These are phyloP conservation scores for Cacatua alba DNA, from an alignment of 2,113 vertebrate species.

Conservation along the genomic window DNA sequence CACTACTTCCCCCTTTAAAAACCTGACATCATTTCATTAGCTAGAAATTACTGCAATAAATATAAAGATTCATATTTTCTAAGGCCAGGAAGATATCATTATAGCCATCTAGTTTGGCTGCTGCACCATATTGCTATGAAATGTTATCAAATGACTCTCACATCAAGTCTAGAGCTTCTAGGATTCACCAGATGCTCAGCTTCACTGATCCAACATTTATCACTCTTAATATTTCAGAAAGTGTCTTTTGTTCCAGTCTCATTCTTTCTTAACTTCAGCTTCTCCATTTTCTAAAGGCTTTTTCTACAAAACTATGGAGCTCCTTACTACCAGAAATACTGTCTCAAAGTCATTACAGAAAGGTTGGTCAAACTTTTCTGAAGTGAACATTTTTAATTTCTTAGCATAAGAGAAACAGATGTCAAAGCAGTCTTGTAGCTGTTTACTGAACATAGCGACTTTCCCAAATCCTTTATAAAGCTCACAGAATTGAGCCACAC, in stretches of 20 bases:
- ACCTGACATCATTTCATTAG: not conserved
- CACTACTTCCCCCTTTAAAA: not conserved
- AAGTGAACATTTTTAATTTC: not conserved
- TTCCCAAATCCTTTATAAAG: not conserved
- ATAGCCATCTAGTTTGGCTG: not conserved
- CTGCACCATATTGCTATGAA: not conserved
- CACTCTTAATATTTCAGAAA: not conserved
- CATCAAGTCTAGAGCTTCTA: not conserved
- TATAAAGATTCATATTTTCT: not conserved
- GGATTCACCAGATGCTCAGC: not conserved
- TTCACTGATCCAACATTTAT: not conserved
- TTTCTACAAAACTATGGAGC: not conserved
- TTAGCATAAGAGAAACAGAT: not conserved
- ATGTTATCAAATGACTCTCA: not conserved
- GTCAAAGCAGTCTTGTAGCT: not conserved
- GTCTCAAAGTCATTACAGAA: not conserved
- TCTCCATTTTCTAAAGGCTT: not conserved
- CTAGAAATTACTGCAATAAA: not conserved
- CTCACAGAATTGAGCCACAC: not conserved
- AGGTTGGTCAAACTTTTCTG: not conserved
- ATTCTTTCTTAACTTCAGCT: not conserved
- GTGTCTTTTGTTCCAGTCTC: not conserved
- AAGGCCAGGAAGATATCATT: not conserved
- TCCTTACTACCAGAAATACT: not conserved
- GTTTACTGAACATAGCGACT: not conserved